A percentile compares a stretch with the other conserved stretches of the same genome.
Conservation (phyloP, 2,113 vertebrate genomes). For the Raja brachyura region DNA sequence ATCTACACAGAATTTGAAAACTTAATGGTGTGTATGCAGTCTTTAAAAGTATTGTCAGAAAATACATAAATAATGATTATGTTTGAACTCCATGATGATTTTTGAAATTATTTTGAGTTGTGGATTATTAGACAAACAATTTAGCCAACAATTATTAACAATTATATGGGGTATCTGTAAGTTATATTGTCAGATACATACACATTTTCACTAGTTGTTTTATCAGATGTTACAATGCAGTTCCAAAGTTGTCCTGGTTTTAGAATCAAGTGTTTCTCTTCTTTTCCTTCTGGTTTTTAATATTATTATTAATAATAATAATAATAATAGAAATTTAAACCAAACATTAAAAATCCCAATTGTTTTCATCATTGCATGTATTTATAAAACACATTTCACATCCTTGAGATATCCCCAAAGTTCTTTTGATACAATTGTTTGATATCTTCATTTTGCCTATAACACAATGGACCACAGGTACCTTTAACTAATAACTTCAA, state of each 20-base stretch:
- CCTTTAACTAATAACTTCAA: too few relatives aligned
- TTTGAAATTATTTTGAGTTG: neutral
- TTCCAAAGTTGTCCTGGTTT: neutral
- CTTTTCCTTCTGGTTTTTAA: neutral
- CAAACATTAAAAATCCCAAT: neutral
- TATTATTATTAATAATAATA: neutral
- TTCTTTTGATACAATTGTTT: neutral
- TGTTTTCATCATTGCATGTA: neutral
- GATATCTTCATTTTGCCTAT: neutral
- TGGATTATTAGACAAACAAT: neutral
- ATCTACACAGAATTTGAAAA: constrained; percentile 96
- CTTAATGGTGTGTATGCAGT: constrained; percentile 78
- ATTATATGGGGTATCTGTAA: neutral
- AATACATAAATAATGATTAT: neutral
- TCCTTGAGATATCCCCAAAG: neutral
- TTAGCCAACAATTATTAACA: neutral
- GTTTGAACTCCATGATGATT: neutral
- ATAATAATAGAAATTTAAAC: neutral
- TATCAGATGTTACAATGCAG: neutral
- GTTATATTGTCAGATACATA: neutral
- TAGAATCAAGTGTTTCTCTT: neutral
- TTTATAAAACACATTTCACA: neutral
- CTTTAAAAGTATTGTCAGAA: neutral
- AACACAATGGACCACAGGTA: too few relatives aligned
- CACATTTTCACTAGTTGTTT: neutral